Evolutionary conservation across 1,140 invertebrate species (phyloP).

Genomic region (Stegodyphus mimosarum): DNA sequence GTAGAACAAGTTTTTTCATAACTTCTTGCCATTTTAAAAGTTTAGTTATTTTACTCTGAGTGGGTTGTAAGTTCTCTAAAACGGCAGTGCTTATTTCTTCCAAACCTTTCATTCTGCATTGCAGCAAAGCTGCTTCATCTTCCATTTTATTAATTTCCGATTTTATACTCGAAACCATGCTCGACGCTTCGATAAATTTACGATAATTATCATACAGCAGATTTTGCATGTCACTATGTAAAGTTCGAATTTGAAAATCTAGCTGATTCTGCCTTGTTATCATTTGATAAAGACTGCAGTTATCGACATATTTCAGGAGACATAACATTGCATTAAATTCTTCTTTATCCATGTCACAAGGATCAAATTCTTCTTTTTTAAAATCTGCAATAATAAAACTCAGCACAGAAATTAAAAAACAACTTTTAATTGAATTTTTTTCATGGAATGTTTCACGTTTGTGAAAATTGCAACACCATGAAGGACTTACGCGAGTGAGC

Average conservation of each 20-base stretch:
- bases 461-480: too few relatives aligned
- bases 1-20: not conserved
- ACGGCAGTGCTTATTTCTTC: not conserved
- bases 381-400: too few relatives aligned
- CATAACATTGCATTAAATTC: slow-evolving; percentile 31
- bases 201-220: slow-evolving; percentile 32
- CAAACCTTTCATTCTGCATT: not conserved
- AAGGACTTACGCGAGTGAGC: too few relatives aligned
- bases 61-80: not conserved
- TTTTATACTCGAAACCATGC: slow-evolving; percentile 8
- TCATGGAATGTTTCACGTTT: too few relatives aligned
- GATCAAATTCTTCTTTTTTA: slow-evolving; percentile 10
- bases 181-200: slow-evolving; percentile 5
- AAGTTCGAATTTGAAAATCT: slow-evolving; percentile 3
- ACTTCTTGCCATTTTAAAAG: slow-evolving; percentile 2
- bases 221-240: slow-evolving; percentile 9
- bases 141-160: not conserved
- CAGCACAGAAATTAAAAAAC: too few relatives aligned
- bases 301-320: not conserved
- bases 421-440: too few relatives aligned
- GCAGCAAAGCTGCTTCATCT: not conserved
- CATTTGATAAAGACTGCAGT: slow-evolving; percentile 8
- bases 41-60: not conserved
- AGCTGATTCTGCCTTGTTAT: slow-evolving; percentile 2
- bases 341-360: slow-evolving; percentile 29